A percentile compares a stretch with the other conserved stretches of the same genome.
Conservation (phyloP, 2,113 vertebrate species). For the Phalacrocorax brasilianus region DNA sequence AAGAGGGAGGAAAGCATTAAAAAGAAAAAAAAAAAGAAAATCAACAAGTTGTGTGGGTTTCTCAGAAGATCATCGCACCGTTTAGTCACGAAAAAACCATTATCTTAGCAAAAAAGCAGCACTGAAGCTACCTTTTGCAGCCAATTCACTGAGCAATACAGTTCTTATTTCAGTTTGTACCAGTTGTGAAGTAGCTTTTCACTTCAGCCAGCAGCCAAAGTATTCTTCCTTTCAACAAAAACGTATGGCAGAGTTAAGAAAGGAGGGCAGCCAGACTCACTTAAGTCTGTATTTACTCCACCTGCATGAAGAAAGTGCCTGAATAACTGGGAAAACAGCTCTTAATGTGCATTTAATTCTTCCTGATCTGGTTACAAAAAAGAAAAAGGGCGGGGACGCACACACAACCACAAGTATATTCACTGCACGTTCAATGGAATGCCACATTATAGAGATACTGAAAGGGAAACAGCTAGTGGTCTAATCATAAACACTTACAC, state of each 20-base stretch:
- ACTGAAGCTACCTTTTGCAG: neutral
- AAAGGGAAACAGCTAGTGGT: neutral
- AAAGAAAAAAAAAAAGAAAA: neutral
- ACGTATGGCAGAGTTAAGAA: neutral
- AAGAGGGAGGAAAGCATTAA: neutral
- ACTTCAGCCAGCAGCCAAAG: neutral
- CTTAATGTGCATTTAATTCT: neutral
- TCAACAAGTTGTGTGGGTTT: neutral
- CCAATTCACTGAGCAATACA: neutral
- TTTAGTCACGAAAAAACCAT: neutral
- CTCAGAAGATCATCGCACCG: neutral
- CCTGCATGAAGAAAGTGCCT: neutral
- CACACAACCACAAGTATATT: neutral
- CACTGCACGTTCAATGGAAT: neutral
- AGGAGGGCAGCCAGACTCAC: neutral
- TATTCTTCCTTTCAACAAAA: neutral
- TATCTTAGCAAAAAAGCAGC: neutral
- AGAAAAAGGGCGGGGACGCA: neutral
- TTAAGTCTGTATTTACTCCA: neutral
- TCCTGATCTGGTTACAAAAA: neutral
- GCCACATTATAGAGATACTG: rapidly evolving
- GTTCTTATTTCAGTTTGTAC: neutral
- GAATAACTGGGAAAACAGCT: neutral
- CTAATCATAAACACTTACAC: neutral
- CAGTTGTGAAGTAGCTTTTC: neutral